phyloP scores from a whole-genome alignment of 2,888 invertebrate species.

The Zootermopsis nevadensis region DNA sequence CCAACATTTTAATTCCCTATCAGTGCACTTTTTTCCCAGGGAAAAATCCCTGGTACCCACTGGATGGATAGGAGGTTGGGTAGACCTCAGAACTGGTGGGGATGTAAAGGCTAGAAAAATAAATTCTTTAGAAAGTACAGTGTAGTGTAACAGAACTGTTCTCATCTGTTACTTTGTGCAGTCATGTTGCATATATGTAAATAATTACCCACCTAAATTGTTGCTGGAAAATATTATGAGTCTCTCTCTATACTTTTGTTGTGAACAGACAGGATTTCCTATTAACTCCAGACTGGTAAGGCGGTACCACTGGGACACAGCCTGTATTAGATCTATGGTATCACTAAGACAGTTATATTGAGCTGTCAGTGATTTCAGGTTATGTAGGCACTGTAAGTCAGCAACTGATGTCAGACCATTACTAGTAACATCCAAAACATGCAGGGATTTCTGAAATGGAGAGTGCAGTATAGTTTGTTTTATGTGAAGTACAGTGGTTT shows the following conservation, averaged over 20 bases:
- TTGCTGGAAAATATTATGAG: slow-evolving; percentile 72
- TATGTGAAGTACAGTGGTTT: no score
- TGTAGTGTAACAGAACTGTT: not conserved
- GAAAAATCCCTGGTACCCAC: no score
- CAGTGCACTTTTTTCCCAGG: no score
- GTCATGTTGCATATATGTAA: slow-evolving; percentile 3
- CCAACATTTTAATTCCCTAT: no score
- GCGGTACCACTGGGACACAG: slow-evolving; percentile 67
- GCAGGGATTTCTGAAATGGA: slow-evolving; percentile 67
- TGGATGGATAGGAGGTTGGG: no score
- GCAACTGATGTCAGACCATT: slow-evolving; percentile 55
- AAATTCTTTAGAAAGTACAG: no score
- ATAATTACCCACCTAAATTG: slow-evolving; percentile 70
- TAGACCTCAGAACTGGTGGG: not conserved
- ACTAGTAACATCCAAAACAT: slow-evolving; percentile 70
- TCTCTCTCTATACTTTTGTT: slow-evolving; percentile 75
- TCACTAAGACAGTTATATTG: slow-evolving; percentile 62
- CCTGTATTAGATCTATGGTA: slow-evolving; percentile 67
- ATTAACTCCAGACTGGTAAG: slow-evolving; percentile 69
- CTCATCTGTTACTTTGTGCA: not conserved
- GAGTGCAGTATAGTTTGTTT: slow-evolving; percentile 4
- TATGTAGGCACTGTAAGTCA: slow-evolving; percentile 53
- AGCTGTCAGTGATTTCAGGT: slow-evolving; percentile 50
- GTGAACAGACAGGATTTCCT: slow-evolving; percentile 74
- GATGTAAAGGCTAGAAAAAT: not conserved